phyloP scores from a whole-genome alignment of 2,113 vertebrate species.

The Pseudorectes ferrugineus region DNA sequence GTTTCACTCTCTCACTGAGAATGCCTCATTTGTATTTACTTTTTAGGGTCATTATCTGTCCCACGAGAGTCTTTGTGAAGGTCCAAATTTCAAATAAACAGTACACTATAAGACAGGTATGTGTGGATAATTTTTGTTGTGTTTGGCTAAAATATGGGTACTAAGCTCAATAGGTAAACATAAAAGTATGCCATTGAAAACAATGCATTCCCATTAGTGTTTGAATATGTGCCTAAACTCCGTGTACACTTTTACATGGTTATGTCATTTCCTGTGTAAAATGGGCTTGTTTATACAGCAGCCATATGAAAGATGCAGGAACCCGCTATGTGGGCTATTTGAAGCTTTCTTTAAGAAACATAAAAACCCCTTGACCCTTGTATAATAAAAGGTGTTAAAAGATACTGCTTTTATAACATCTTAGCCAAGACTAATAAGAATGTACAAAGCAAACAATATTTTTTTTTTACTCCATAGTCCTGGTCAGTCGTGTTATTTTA shows the following conservation, averaged over 20 bases:
- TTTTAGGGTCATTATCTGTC: constrained; percentile 63
- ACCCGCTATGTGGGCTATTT: constrained; percentile 68
- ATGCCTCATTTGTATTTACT: constrained; percentile 70
- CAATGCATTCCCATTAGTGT: constrained; percentile 80
- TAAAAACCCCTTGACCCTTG: constrained; percentile 67
- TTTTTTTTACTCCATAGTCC: constrained; percentile 36
- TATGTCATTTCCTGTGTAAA: constrained; percentile 88
- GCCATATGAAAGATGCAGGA: constrained; percentile 68
- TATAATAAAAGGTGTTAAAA: constrained; percentile 75
- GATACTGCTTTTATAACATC: constrained; percentile 67
- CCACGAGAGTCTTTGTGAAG: constrained; percentile 69
- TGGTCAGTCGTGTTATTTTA: constrained; percentile 17
- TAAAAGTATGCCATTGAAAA: constrained; percentile 79
- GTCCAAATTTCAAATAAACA: constrained; percentile 77
- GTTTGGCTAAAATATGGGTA: constrained; percentile 75
- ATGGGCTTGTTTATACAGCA: constrained; percentile 73
- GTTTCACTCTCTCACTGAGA: constrained; percentile 53
- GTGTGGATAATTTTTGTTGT: constrained; percentile 80
- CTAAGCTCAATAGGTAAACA: constrained; percentile 77
- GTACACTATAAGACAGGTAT: constrained; percentile 74
- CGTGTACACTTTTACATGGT: constrained; percentile 74
- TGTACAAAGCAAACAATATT: constrained; percentile 40
- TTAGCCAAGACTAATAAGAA: constrained; percentile 66
- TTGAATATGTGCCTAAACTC: constrained; percentile 74
- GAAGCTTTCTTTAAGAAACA: constrained; percentile 69